Evolutionary conservation across 2,113 vertebrate genomes (phyloP).

Genomic region (Zootoca vivipara): DNA sequence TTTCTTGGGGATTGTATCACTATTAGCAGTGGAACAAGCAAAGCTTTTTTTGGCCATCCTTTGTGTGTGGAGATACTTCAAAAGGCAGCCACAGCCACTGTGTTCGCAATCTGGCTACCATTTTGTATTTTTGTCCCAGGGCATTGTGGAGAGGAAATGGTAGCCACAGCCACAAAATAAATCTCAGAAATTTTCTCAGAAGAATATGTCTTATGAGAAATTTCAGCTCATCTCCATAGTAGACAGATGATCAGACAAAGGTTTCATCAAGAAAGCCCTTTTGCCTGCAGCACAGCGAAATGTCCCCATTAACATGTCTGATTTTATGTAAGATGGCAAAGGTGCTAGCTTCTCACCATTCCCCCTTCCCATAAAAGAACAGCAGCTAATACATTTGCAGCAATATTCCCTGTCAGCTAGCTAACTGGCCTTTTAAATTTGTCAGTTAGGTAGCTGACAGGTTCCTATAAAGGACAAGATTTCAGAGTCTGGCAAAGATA

Average conservation of each 20-base stretch:
- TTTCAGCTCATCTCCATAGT: background rate
- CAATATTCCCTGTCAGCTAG: background rate
- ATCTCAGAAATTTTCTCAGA: background rate
- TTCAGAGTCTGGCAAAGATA: background rate
- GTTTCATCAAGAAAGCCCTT: constrained; percentile 11
- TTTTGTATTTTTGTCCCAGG: background rate
- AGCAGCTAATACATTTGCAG: fast-evolving
- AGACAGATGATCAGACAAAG: background rate
- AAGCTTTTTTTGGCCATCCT: too few relatives aligned
- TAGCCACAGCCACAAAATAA: too few relatives aligned
- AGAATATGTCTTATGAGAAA: background rate
- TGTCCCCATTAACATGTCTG: background rate
- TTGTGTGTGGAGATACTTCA: too few relatives aligned
- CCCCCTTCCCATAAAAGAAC: background rate
- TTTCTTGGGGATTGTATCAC: background rate
- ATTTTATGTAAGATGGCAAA: background rate
- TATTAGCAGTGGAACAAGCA: too few relatives aligned
- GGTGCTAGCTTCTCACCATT: background rate
- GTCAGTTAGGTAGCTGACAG: background rate
- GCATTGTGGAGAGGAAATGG: background rate
- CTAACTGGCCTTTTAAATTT: background rate
- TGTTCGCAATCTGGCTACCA: background rate
- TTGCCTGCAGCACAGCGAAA: background rate
- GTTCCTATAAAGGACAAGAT: background rate
- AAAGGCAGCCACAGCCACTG: too few relatives aligned